phyloP scores from a whole-genome alignment of 1,140 invertebrate genomes.

The Lordiphosa collinella region DNA sequence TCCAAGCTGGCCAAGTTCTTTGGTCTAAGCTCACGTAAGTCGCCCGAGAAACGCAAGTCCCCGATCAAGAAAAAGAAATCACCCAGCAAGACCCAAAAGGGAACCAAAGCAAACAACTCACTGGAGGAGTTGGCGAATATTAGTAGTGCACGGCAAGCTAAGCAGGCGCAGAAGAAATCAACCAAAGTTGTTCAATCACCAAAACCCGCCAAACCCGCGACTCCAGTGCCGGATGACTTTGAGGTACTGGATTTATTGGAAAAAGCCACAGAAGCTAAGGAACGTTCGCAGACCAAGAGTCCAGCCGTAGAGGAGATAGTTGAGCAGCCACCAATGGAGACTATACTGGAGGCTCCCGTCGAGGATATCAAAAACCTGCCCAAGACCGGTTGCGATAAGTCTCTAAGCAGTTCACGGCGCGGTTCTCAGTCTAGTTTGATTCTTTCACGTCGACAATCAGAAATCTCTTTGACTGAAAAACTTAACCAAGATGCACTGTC shows the following conservation, averaged over 20 bases:
- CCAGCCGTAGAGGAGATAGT: slow-evolving; percentile 24
- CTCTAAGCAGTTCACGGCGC: slow-evolving; percentile 56
- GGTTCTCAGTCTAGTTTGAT: slow-evolving; percentile 59
- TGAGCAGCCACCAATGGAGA: background rate
- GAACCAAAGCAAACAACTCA: slow-evolving; percentile 42
- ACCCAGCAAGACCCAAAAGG: slow-evolving; percentile 34
- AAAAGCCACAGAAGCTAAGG: slow-evolving; percentile 50
- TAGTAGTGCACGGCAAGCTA: slow-evolving; percentile 42
- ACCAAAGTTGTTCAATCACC: background rate
- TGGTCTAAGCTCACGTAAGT: slow-evolving; percentile 47
- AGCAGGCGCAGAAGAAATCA: slow-evolving; percentile 29
- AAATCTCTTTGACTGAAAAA: slow-evolving; percentile 50
- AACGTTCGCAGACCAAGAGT: slow-evolving; percentile 60
- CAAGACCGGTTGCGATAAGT: slow-evolving; percentile 72
- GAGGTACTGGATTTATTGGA: slow-evolving; percentile 57
- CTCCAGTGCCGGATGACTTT: slow-evolving; percentile 61
- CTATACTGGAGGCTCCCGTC: slow-evolving; percentile 6
- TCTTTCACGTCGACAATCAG: slow-evolving; percentile 43
- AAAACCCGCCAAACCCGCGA: slow-evolving; percentile 27
- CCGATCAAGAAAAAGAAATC: slow-evolving; percentile 55
- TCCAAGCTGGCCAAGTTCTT: slow-evolving; percentile 74
- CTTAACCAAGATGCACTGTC: slow-evolving; percentile 46
- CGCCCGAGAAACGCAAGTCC: slow-evolving; percentile 61
- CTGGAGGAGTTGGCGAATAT: slow-evolving; percentile 58
- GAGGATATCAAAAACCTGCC: slow-evolving; percentile 71